phyloP scores from a whole-genome alignment of 2,113 vertebrate genomes.

The Pitta sordida region DNA sequence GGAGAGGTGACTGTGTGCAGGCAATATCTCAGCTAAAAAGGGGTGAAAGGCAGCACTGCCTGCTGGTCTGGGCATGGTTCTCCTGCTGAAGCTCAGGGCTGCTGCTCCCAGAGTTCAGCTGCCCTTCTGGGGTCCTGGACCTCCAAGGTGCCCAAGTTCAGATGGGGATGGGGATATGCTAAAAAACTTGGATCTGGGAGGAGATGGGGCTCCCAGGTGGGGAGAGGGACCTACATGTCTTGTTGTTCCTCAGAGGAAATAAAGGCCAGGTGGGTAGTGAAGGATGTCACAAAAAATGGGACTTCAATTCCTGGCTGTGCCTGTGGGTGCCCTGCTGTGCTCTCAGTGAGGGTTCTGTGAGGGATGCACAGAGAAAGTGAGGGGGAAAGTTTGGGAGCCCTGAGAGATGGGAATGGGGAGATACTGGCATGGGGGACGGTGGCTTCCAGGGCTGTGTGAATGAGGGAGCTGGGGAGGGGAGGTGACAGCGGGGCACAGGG shows the following conservation, averaged over 20 bases:
- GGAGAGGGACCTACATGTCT: rapidly evolving
- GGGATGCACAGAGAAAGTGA: neutral
- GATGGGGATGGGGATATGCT: neutral
- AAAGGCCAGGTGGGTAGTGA: neutral
- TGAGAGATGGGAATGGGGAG: neutral
- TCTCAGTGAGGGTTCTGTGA: neutral
- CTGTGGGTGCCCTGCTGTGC: neutral
- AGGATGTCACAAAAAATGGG: rapidly evolving
- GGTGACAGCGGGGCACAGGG: neutral
- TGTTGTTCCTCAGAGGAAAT: neutral
- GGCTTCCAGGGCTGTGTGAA: neutral
- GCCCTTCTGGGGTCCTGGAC: neutral
- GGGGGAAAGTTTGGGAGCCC: neutral
- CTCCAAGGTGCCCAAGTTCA: neutral
- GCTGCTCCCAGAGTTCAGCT: neutral
- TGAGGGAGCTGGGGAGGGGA: neutral
- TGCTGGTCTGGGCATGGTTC: neutral
- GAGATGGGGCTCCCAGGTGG: neutral
- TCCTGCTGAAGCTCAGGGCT: neutral
- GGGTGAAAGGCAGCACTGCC: neutral
- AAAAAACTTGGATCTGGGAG: neutral
- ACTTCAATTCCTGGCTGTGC: neutral
- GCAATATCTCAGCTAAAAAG: neutral
- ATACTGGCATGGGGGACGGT: neutral
- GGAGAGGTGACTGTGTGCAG: neutral